Percentiles rank a stretch among this genome's conserved stretches.
Evolutionary conservation across 2,113 vertebrate genomes (phyloP).

Genomic region (Nannobrachium achirus): DNA sequence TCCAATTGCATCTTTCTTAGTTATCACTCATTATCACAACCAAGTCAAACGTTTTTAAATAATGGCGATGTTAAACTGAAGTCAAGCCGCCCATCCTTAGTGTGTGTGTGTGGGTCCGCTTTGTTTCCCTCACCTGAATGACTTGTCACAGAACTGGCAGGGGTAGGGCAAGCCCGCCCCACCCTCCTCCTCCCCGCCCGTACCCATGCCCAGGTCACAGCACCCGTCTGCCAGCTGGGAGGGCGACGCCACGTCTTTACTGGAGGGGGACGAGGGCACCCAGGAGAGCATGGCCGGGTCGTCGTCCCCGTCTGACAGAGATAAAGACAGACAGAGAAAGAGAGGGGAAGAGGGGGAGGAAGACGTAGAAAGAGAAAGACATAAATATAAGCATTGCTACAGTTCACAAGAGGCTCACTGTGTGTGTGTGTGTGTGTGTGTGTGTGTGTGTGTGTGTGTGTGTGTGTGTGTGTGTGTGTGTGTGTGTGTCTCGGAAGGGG

Average conservation of each 20-base stretch:
- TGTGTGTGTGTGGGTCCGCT: too few relatives aligned
- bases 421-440: background rate
- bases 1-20: too few relatives aligned
- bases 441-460: background rate
- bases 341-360: background rate
- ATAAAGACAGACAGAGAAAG: slow-evolving; percentile 33
- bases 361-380: slow-evolving; percentile 1
- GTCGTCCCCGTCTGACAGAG: slow-evolving; percentile 93
- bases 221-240: slow-evolving; percentile 97
- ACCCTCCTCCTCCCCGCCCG: slow-evolving; percentile 94
- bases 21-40: too few relatives aligned
- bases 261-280: slow-evolving; percentile 99
- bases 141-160: slow-evolving; percentile 99
- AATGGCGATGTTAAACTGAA: background rate
- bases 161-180: slow-evolving; percentile 97
- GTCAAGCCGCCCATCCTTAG: too few relatives aligned
- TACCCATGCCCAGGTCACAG: slow-evolving; percentile 95
- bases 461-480: too few relatives aligned
- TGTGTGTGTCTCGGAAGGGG: background rate
- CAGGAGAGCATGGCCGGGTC: slow-evolving; percentile 96
- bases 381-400: slow-evolving; percentile 24
- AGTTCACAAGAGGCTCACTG: slow-evolving; percentile 3
- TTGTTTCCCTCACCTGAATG: slow-evolving; percentile 86
- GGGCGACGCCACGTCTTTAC: slow-evolving; percentile 98
- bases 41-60: too few relatives aligned